Evolutionary conservation across 35 echinoderm and acorn worm species (phyloP).

Genomic region (Hemicentrotus pulcherrimus): DNA sequence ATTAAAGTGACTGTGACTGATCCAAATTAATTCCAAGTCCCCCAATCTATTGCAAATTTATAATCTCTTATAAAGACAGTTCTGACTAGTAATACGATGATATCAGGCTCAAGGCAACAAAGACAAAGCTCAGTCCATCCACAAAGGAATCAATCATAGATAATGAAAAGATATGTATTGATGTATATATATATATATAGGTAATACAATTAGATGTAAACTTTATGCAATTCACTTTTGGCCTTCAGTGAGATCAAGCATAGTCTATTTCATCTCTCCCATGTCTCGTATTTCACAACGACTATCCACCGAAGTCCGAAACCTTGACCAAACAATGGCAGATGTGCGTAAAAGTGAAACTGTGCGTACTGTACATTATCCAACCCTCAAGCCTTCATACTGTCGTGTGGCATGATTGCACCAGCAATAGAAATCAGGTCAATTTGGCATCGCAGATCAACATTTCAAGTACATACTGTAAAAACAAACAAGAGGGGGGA

Average conservation of each 20-base stretch:
- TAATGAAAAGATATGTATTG: no score
- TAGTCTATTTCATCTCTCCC: background rate
- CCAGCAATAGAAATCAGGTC: background rate
- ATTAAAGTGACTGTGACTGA: no score
- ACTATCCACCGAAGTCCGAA: background rate
- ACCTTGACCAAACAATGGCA: background rate
- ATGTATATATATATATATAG: no score
- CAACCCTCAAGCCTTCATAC: background rate
- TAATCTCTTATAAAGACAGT: no score
- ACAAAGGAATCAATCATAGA: no score
- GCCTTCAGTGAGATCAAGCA: background rate
- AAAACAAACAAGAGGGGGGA: background rate
- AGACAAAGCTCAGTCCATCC: no score
- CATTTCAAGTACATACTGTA: background rate
- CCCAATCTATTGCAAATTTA: no score
- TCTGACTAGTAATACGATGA: no score
- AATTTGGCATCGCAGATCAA: background rate
- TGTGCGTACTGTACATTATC: background rate
- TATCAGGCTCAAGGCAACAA: no score
- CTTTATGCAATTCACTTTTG: background rate
- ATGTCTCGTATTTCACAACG: background rate
- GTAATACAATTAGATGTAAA: background rate
- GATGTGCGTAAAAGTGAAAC: background rate
- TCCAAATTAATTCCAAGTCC: no score
- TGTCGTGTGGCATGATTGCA: background rate